phyloP scores from a whole-genome alignment of 2,113 vertebrate genomes.

The Hyaena hyaena region DNA sequence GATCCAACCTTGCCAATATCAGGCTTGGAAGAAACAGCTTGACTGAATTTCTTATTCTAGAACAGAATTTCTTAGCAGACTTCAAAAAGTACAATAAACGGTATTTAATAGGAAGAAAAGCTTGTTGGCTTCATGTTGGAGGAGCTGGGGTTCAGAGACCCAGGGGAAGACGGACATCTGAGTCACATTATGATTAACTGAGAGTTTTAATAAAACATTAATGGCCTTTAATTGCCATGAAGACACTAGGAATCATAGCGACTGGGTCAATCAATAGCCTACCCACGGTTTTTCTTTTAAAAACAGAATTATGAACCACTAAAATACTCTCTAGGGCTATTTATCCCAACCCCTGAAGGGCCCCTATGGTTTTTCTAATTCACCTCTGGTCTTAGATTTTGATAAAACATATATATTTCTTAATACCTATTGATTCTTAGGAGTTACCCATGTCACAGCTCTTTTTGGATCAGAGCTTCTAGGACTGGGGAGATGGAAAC shows the following conservation, averaged over 20 bases:
- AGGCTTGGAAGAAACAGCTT: not conserved
- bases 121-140: not conserved
- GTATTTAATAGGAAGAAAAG: not conserved
- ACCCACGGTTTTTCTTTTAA: not conserved
- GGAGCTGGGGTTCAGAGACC: not conserved
- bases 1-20: not conserved
- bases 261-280: not conserved
- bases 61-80: not conserved
- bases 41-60: not conserved
- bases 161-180: not conserved
- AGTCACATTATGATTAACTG: not conserved
- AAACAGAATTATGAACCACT: not conserved
- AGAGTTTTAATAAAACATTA: not conserved
- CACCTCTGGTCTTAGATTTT: not conserved
- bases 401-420: not conserved
- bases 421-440: not conserved
- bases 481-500: not conserved
- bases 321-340: not conserved
- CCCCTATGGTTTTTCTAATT: not conserved
- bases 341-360: not conserved
- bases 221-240: not conserved
- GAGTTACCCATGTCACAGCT: not conserved
- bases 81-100: not conserved
- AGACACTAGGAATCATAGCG: not conserved
- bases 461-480: not conserved